These are phyloP conservation scores for Micropoecilia bifurca DNA, from an alignment of 2,797 vertebrate genomes.

Conservation along the genomic window DNA sequence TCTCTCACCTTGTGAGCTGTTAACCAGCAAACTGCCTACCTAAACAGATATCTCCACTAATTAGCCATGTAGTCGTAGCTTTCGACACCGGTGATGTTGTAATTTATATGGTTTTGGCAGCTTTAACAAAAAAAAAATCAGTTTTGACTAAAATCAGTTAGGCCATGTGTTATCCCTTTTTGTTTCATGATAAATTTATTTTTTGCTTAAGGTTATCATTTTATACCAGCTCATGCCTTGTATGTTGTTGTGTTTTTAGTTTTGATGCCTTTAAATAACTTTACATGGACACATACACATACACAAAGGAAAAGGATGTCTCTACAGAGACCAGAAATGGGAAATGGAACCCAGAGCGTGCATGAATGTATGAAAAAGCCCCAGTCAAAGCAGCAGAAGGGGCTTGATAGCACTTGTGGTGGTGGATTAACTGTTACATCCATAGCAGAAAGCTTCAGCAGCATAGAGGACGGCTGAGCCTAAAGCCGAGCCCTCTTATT, in stretches of 20 bases:
- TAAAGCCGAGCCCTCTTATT: slow-evolving; percentile 62
- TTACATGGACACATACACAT: slow-evolving; percentile 14
- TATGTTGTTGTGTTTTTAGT: not conserved
- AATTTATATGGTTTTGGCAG: not conserved
- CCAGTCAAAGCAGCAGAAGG: slow-evolving; percentile 64
- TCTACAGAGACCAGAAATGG: slow-evolving; percentile 17
- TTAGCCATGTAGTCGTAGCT: not conserved
- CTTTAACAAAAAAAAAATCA: not conserved
- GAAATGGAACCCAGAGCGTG: slow-evolving; percentile 20
- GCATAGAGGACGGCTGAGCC: slow-evolving; percentile 56
- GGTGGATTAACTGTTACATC: slow-evolving; percentile 76
- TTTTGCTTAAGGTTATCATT: not conserved
- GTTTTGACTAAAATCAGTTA: not conserved
- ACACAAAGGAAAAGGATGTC: slow-evolving; percentile 37
- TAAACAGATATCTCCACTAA: not conserved
- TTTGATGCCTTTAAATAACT: not conserved
- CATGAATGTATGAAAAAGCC: slow-evolving; percentile 38
- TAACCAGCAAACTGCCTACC: not conserved
- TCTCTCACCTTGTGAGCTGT: not conserved
- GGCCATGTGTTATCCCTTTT: not conserved
- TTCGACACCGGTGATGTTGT: not conserved
- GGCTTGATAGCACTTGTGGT: slow-evolving; percentile 68
- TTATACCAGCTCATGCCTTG: not conserved
- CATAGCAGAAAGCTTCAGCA: slow-evolving; percentile 58
- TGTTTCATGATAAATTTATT: not conserved